Evolutionary conservation across 2,888 invertebrate genomes (phyloP).

Genomic region (Caenorhabditis imperialis): DNA sequence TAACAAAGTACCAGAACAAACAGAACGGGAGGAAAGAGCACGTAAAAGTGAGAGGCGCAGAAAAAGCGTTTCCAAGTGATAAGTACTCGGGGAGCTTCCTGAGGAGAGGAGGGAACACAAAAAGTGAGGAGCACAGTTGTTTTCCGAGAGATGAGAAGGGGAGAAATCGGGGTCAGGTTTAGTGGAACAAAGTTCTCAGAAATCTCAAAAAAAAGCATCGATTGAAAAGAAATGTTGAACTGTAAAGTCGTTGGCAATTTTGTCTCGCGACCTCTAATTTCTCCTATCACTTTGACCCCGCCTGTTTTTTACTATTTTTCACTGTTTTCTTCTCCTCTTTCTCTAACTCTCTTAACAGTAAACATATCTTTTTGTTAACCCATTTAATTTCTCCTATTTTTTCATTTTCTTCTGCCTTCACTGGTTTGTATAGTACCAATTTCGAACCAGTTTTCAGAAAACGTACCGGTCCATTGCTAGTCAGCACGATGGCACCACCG

Average conservation of each 20-base stretch:
- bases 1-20: constrained; percentile 28
- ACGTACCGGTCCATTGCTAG: constrained; percentile 57
- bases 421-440: background rate
- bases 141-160: constrained; percentile 14
- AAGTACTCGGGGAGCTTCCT: constrained; percentile 23
- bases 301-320: constrained; percentile 4
- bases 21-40: background rate
- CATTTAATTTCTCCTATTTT: background rate
- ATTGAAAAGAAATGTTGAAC: background rate
- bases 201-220: too few relatives aligned
- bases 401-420: background rate
- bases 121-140: constrained; percentile 27
- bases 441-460: background rate
- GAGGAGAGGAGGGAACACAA: constrained; percentile 20
- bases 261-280: constrained; percentile 14
- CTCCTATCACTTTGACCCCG: constrained; percentile 23
- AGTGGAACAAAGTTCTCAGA: constrained; percentile 9
- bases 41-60: constrained; percentile 9
- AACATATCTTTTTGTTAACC: background rate
- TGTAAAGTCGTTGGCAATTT: background rate
- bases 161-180: constrained; percentile 9
- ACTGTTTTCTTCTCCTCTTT: constrained; percentile 3
- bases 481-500: constrained; percentile 67
- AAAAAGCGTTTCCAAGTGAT: constrained; percentile 24
- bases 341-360: constrained; percentile 5